A percentile compares a stretch with the other conserved stretches of the same genome.
These are phyloP conservation scores for Syndactyla subalaris DNA, from an alignment of 2,797 vertebrate genomes.

Conservation along the genomic window DNA sequence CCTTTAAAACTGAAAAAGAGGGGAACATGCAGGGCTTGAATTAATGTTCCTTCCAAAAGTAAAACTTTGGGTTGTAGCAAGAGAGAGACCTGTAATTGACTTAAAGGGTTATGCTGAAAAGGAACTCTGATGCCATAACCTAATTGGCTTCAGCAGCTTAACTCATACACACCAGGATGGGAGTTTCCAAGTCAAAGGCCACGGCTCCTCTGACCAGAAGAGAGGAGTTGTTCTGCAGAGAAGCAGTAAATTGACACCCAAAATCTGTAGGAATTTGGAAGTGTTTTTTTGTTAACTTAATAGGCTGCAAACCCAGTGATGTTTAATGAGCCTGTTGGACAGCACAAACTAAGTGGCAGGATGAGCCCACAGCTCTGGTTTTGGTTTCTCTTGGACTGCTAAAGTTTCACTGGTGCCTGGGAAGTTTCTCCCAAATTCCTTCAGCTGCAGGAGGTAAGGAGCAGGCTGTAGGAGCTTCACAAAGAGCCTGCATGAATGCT, in stretches of 20 bases:
- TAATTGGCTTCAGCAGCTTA: neutral
- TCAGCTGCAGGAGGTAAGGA: neutral
- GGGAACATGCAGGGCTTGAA: neutral
- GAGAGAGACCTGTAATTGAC: neutral
- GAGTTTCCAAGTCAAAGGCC: neutral
- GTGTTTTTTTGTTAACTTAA: conserved; percentile 8
- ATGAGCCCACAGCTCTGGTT: neutral
- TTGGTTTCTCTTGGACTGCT: neutral
- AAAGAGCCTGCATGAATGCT: neutral
- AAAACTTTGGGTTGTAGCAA: neutral
- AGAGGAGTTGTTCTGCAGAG: neutral
- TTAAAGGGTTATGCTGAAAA: neutral
- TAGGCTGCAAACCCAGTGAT: neutral
- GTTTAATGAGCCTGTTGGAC: neutral
- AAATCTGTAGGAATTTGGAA: neutral
- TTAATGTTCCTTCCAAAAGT: neutral
- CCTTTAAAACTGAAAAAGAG: neutral
- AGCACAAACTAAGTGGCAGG: neutral
- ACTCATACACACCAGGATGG: accelerated
- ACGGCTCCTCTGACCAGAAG: neutral
- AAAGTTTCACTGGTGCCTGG: neutral
- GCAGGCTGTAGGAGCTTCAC: neutral
- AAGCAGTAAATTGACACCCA: neutral
- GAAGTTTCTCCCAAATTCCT: neutral
- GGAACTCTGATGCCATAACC: neutral